Evolutionary conservation across 1,140 invertebrate species (phyloP).

Genomic region (Augochlora pura): DNA sequence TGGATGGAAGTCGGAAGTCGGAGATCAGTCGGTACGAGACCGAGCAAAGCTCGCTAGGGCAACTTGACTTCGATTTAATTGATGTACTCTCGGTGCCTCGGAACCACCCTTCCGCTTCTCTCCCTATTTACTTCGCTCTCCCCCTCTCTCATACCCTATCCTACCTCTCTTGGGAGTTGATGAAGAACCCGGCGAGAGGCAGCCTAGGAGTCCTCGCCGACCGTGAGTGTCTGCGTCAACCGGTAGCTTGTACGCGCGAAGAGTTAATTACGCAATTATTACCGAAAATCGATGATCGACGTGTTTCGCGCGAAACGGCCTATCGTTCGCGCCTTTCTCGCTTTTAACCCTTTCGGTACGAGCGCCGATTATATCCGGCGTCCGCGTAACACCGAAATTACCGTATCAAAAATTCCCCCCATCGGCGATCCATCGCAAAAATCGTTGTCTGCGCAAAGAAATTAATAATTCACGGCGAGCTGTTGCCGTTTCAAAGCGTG

Average conservation of each 20-base stretch:
- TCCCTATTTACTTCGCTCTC: too few relatives aligned
- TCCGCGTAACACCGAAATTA: neutral
- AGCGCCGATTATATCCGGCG: too few relatives aligned
- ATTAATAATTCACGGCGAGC: conserved; percentile 12
- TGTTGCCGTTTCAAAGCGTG: neutral
- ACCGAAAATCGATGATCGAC: neutral
- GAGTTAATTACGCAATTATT: conserved; percentile 10
- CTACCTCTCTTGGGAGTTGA: conserved; percentile 1
- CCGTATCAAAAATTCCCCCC: neutral
- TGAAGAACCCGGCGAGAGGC: neutral
- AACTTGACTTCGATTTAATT: conserved; percentile 67
- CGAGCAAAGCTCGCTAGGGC: conserved; percentile 51
- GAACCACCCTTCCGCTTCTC: neutral
- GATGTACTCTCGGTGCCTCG: conserved; percentile 47
- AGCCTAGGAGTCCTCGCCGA: neutral
- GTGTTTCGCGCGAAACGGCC: neutral
- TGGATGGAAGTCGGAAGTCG: conserved; percentile 29
- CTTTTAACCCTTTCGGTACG: neutral
- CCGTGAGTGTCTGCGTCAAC: conserved; percentile 12
- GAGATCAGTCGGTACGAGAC: conserved; percentile 52
- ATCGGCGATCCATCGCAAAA: neutral
- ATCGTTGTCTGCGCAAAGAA: neutral
- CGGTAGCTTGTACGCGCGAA: neutral
- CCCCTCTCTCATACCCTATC: too few relatives aligned
- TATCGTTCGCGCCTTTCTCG: neutral